Evolutionary conservation across 2,113 vertebrate species (phyloP), one percentile per base, ranked within the genome.

Genomic region (Aptenodytes forsteri): DNA sequence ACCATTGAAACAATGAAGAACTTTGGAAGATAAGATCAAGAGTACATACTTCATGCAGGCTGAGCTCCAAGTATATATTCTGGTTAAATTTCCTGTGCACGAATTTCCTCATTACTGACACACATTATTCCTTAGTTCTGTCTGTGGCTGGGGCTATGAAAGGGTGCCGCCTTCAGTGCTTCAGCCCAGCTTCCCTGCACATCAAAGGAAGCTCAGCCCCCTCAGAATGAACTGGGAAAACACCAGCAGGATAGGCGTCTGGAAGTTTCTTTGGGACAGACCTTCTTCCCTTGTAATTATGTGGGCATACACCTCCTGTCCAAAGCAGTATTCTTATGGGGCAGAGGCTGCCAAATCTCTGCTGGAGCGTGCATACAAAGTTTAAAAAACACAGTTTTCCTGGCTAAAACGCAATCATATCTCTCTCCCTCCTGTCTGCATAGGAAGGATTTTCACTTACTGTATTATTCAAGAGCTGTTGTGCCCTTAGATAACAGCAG

Each of bases 11-110:
- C 71, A 94, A 65, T 80, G 95, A 94, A 82, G 66, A 83, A 72
- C 86, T 94, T 84, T 58, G 71, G 71, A 61, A 94, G 96, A 96
- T 97, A 97, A 92, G 83, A 93, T 96, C 93, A 92, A 4, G 23
- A 89, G 90, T 61, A 75, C 70, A 81, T 81, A 77, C 40, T 97
- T 85, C 29, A 29, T 80, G 67, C 61, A 73, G 83, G 81, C 93
- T 65, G 77, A 85, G 78, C 82, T 91, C 90, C 90, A 93, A 94
- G 72, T 38, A 3, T 29, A 52, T 94, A 27, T 73, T 93, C 83
- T 95, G 77, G 20, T 87, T 71, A 55, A 75, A 72, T 93, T 82
- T 96, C 86, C 85, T 82, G 67, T 72, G 76, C 80, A 14, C 40
- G 67, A 77, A 52, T 93, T 88, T 79, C 62, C 82, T 91, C 44